Evolutionary conservation across 2,797 vertebrate genomes (phyloP), one percentile per base, ranked within the genome.

Genomic region (Notolepis coatsorum): DNA sequence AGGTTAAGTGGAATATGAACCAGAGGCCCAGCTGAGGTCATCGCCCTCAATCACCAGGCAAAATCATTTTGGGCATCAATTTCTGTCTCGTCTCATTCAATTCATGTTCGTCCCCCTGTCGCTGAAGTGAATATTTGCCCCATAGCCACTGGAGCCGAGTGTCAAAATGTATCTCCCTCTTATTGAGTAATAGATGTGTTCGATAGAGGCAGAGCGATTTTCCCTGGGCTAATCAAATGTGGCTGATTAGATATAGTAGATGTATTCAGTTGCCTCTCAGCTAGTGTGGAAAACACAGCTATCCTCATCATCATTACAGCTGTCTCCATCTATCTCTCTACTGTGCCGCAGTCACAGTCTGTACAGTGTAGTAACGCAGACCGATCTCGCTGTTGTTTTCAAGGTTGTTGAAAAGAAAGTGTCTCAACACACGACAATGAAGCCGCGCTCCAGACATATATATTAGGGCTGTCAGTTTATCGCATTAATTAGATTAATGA

Each of bases 261-360:
- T 73, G 23, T 55, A 69, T 81, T 79, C 61, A 80, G 75, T 76
- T 73, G 61, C 55, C 17, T 13, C 12, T 24, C n/a, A n/a, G n/a
- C n/a, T n/a, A n/a, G n/a, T n/a, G n/a, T n/a, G n/a, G n/a, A n/a
- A 82, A 71, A 65, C 59, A 64, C 60, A 64, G 71, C 77, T 72
- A 7, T 55, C 28, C 33, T 49, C 53, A 28, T 49, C 53, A 28
- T 64, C 48, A 39, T 74, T 71, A 61, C 6, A 13, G 23, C n/a
- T n/a, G n/a, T n/a, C n/a, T n/a, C n/a, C n/a, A n/a, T n/a, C n/a
- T n/a, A n/a, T n/a, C n/a, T n/a, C n/a, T n/a, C n/a, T n/a, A n/a
- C n/a, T n/a, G n/a, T n/a, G n/a, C n/a, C n/a, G n/a, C n/a, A n/a
- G n/a, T n/a, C n/a, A n/a, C n/a, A n/a, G n/a, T n/a, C n/a, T n/a